phyloP scores from a whole-genome alignment of 2,888 invertebrate species.

The Zhuqinia jingwanae region DNA sequence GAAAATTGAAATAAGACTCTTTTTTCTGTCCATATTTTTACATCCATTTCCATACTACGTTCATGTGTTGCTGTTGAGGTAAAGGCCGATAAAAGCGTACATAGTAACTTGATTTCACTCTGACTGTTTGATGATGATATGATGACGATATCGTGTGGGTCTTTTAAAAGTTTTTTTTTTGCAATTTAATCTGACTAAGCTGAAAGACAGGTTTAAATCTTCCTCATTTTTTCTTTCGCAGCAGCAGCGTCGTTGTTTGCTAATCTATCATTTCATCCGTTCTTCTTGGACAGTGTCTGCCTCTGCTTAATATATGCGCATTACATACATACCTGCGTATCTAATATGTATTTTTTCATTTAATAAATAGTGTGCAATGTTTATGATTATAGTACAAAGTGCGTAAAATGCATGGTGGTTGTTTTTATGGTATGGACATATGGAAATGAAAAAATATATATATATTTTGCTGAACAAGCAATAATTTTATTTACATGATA shows the following conservation, averaged over 20 bases:
- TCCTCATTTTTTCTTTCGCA: slow-evolving; percentile 28
- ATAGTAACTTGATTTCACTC: slow-evolving; percentile 51
- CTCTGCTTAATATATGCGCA: too few species aligned
- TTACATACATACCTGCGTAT: too few species aligned
- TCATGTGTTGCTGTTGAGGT: too few species aligned
- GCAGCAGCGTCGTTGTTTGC: neutral
- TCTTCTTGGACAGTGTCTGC: too few species aligned
- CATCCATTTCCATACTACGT: neutral
- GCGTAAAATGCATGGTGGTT: neutral
- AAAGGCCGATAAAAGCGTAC: neutral
- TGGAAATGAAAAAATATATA: neutral
- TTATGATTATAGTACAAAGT: slow-evolving; percentile 6
- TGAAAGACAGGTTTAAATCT: slow-evolving; percentile 60
- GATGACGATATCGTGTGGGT: too few species aligned
- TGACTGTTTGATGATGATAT: neutral
- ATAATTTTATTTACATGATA: slow-evolving; percentile 27
- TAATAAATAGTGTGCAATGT: too few species aligned
- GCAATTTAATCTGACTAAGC: slow-evolving; percentile 49
- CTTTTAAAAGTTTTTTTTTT: neutral
- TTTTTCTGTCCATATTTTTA: slow-evolving; percentile 3
- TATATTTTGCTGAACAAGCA: slow-evolving; percentile 4
- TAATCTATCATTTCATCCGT: neutral
- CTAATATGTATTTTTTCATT: too few species aligned
- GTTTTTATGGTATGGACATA: too few species aligned
- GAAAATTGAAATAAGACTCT: slow-evolving; percentile 63